A percentile compares a stretch with the other conserved stretches of the same genome.
Conservation (phyloP, 2,113 vertebrate genomes). For the Corythornis cristatus region DNA sequence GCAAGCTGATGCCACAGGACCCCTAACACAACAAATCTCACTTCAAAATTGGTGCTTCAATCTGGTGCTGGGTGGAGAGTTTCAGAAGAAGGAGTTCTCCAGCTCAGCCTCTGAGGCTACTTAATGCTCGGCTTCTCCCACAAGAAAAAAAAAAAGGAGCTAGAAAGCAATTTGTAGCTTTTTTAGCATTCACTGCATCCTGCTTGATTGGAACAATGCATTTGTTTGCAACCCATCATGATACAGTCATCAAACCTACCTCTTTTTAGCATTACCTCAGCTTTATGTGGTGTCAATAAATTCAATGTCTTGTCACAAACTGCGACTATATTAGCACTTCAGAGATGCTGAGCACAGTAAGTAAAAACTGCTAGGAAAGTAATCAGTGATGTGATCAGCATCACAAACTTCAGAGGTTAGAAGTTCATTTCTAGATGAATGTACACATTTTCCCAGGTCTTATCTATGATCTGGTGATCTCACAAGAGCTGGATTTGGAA, state of each 20-base stretch:
- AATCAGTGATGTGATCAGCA: neutral
- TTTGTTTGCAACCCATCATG: neutral
- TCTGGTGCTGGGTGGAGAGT: neutral
- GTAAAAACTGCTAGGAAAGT: neutral
- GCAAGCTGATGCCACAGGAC: neutral
- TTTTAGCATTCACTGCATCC: neutral
- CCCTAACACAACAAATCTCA: neutral
- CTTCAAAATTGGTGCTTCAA: neutral
- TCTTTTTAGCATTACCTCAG: neutral
- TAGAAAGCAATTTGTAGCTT: neutral
- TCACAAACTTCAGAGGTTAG: constrained; percentile 7
- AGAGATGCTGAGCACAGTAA: neutral
- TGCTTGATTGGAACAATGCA: neutral
- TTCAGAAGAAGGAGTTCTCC: neutral
- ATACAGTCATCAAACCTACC: neutral
- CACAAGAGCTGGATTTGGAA: constrained; percentile 9
- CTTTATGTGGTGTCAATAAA: neutral
- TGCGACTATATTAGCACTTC: neutral
- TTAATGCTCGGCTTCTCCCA: neutral
- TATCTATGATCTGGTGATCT: neutral
- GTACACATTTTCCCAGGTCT: neutral
- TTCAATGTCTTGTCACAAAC: neutral
- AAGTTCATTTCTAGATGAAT: constrained; percentile 24
- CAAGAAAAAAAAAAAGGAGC: neutral
- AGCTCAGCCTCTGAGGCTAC: neutral